These are phyloP conservation scores for Columbina picui DNA, from an alignment of 2,113 vertebrate species.

Conservation along the genomic window DNA sequence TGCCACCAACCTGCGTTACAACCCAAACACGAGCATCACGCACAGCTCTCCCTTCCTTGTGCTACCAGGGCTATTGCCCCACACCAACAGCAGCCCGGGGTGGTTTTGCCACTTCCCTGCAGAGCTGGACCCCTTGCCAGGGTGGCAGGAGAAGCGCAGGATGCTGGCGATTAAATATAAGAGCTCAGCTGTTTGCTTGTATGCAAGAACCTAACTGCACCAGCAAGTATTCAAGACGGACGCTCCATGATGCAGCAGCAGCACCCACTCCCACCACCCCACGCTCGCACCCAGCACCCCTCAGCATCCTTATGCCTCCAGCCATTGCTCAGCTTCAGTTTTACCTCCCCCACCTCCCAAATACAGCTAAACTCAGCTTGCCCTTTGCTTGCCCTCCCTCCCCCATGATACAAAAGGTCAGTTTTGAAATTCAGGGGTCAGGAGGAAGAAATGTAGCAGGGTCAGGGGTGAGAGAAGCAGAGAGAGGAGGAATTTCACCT, in stretches of 20 bases:
- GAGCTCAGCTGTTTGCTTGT: background rate
- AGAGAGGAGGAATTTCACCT: conserved; percentile 33
- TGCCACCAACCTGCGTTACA: accelerated
- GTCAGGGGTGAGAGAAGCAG: conserved; percentile 56
- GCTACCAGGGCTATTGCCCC: background rate
- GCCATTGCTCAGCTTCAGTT: background rate
- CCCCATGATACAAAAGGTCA: background rate
- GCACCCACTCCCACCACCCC: background rate
- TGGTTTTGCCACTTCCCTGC: background rate
- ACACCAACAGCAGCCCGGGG: accelerated
- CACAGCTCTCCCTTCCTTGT: accelerated
- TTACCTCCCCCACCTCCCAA: background rate
- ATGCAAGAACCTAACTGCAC: background rate
- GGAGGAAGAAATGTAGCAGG: conserved; percentile 44
- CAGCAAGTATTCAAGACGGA: accelerated
- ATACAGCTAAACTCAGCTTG: background rate
- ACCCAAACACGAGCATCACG: accelerated
- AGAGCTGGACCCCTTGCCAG: background rate
- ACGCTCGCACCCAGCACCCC: background rate
- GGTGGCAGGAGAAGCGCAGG: background rate
- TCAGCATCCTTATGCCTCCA: background rate
- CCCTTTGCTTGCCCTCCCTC: conserved; percentile 1
- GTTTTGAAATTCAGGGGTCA: conserved; percentile 67
- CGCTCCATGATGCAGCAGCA: background rate
- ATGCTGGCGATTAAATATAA: background rate